Base-by-base conservation (phyloP, 2,797 vertebrate species). In the Aselliscus stoliczkanus region DNA sequence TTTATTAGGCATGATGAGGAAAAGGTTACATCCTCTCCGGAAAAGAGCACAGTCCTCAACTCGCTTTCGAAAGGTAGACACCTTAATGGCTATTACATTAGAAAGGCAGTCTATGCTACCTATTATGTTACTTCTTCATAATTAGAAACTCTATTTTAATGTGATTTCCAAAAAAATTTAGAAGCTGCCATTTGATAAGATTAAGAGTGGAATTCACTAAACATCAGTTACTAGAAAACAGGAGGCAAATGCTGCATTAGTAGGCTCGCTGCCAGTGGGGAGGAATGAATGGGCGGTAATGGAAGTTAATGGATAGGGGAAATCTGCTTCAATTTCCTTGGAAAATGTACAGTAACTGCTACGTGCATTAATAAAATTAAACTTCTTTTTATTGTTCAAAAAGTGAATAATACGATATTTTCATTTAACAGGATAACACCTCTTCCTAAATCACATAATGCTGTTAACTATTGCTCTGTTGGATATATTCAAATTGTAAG, bases 141-240 rank as follows among this genome's bases (percentile, higher is more conserved):
- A 86, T 90, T 94, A 96, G 54, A 95, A 95, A 87, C 21, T 82
- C 65, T 52, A 42, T 81, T 90, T 96, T 86, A 84, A 95, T 34
- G 23, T 94, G 85, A 94, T 29, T 90, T 47, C 14, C 52, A 97
- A 95, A 97, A 95, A 90, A 90, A 75, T 65, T 91, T 90, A 87
- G 54, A 77, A 7, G 31, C 62, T 31, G 7, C 93, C 93, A 97
- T 97, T 96, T 96, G 88, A 60, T 95, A 92, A 97, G 85, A 88
- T 25, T 70, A 31, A 50, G 47, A 69, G 87, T 4, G 67, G 56
- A 54, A 95, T 96, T 93, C 69, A 29, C 5, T 87, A 88, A 90
- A 79, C n/a, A 93, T 83, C 1, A 80, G 50, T 73, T 47, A 93
- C 67, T 15, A 92, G 62, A 44, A 92, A 97, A 90, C 34, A 42